Evolutionary conservation across 1,140 invertebrate genomes (phyloP).

Genomic region (Diabrotica virgifera): DNA sequence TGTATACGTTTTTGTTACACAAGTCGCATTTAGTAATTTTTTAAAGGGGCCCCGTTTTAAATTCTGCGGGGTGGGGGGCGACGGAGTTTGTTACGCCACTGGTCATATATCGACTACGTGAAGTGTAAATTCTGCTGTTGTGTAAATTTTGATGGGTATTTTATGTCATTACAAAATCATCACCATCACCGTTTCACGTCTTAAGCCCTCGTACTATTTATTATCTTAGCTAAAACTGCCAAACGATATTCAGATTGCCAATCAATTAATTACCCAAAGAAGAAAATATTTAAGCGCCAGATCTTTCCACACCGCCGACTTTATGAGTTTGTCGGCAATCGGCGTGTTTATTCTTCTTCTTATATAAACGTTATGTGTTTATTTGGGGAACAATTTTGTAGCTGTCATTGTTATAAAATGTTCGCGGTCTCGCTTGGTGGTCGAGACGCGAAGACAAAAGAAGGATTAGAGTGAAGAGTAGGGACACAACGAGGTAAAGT

Average conservation of each 20-base stretch:
- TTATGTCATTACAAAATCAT: too few species aligned
- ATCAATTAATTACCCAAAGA: not conserved
- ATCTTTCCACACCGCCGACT: not conserved
- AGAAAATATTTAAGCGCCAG: not conserved
- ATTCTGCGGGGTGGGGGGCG: too few species aligned
- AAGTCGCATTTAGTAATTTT: too few species aligned
- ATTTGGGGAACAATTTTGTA: not conserved
- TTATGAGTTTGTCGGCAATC: slow-evolving; percentile 1
- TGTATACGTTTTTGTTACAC: too few species aligned
- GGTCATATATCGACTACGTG: too few species aligned
- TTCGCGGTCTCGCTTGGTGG: not conserved
- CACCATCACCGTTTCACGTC: not conserved
- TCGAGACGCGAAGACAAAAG: not conserved
- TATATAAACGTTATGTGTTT: not conserved
- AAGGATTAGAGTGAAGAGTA: not conserved
- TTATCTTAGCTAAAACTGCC: not conserved
- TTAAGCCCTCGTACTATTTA: not conserved
- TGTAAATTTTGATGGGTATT: too few species aligned
- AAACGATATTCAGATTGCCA: not conserved
- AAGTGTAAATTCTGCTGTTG: too few species aligned
- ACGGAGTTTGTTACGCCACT: too few species aligned
- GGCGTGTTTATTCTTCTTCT: not conserved
- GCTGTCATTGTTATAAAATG: not conserved
- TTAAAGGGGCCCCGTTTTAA: too few species aligned
- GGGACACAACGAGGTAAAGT: too few species aligned